Conservation (phyloP, 2,113 vertebrate species). For the Nyctibius bracteatus region DNA sequence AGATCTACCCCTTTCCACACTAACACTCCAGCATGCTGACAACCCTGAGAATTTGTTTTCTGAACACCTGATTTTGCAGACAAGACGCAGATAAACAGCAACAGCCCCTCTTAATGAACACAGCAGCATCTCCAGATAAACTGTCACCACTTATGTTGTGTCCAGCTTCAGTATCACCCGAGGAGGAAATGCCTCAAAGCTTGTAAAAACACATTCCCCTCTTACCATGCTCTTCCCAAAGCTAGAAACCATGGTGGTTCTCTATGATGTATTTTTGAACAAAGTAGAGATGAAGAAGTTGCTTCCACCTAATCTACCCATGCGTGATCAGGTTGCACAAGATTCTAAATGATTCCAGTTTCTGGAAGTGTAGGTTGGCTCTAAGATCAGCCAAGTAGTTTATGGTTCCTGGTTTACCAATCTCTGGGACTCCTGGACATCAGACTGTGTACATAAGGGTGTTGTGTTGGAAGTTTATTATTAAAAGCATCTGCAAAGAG, state of each 20-base stretch:
- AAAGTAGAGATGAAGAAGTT: neutral
- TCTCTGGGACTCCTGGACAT: neutral
- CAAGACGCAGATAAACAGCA: conserved; percentile 70
- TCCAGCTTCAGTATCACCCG: neutral
- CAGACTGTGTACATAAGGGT: fast-evolving
- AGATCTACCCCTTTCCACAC: neutral
- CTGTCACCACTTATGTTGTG: conserved; percentile 69
- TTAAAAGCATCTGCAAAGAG: neutral
- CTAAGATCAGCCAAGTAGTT: neutral
- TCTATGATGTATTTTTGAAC: neutral
- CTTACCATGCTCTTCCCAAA: neutral
- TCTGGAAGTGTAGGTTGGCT: neutral
- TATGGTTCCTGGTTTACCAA: neutral
- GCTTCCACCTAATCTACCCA: neutral
- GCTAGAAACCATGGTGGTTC: neutral
- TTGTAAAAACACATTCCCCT: neutral
- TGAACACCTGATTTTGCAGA: conserved; percentile 61
- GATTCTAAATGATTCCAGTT: neutral
- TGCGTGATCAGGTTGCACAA: too few relatives aligned
- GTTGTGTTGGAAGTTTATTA: neutral
- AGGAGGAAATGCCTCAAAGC: neutral
- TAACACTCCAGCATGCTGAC: conserved; percentile 50
- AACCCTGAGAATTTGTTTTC: conserved; percentile 3
- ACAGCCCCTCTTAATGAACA: conserved; percentile 65
- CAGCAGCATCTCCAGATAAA: conserved; percentile 72